These are phyloP conservation scores for Grammomys dolichurus DNA, from an alignment of 2,113 vertebrate species.

Conservation along the genomic window DNA sequence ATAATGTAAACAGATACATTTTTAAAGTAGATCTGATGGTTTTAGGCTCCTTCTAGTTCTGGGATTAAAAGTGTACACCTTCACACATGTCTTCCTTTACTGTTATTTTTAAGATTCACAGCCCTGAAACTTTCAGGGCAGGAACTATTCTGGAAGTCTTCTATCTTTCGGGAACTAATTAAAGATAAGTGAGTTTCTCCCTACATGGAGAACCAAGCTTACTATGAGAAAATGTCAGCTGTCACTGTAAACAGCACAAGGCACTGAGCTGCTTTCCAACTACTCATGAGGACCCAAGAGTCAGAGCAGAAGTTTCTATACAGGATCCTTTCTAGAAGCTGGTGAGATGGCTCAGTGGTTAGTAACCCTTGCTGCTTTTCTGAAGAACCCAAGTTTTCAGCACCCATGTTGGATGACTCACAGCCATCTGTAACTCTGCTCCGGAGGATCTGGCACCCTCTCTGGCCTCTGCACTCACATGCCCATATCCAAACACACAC, in stretches of 20 bases:
- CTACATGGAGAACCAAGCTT: slow-evolving; percentile 1
- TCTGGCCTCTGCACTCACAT: neutral
- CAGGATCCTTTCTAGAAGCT: neutral
- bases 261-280: neutral
- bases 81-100: neutral
- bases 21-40: neutral
- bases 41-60: neutral
- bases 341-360: neutral
- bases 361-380: neutral
- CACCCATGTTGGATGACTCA: neutral
- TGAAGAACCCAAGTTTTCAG: neutral
- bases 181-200: slow-evolving; percentile 47
- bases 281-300: neutral
- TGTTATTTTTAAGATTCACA: slow-evolving; percentile 46
- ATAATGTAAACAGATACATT: neutral
- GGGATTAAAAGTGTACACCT: neutral
- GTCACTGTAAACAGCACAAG: neutral
- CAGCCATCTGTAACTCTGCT: neutral
- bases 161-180: slow-evolving; percentile 21
- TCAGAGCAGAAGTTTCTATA: neutral
- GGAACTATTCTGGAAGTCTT: neutral
- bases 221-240: neutral
- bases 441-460: neutral
- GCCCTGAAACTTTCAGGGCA: slow-evolving; percentile 13
- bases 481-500: neutral